phyloP scores from a whole-genome alignment of 2,888 invertebrate genomes.

The Callinectes sapidus region DNA sequence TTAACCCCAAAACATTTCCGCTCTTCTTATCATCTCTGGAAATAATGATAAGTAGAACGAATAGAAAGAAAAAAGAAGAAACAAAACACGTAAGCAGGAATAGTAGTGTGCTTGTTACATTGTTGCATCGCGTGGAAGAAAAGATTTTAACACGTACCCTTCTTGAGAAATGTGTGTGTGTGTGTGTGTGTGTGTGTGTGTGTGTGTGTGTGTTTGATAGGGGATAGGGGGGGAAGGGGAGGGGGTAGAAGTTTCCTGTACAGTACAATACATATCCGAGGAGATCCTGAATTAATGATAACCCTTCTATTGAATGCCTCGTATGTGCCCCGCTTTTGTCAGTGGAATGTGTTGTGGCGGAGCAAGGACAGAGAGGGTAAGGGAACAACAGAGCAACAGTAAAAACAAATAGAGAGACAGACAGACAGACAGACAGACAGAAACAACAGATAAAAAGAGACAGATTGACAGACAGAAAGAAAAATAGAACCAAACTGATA shows the following conservation, averaged over 20 bases:
- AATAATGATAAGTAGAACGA: neutral
- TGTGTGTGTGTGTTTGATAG: slow-evolving; percentile 6
- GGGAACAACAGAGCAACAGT: no score
- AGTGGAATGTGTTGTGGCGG: neutral
- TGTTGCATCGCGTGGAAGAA: neutral
- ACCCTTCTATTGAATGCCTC: neutral
- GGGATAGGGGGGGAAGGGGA: no score
- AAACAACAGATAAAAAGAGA: no score
- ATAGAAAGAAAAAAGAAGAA: neutral
- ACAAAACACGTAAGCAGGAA: neutral
- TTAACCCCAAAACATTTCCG: neutral
- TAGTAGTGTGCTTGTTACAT: neutral
- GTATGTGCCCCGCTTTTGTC: neutral
- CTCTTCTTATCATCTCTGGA: neutral
- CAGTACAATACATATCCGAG: neutral
- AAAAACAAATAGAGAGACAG: no score
- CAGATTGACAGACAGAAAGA: no score
- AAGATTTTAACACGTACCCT: neutral
- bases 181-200: neutral
- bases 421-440: no score
- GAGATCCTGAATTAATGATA: neutral
- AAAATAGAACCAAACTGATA: no score
- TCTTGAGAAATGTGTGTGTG: neutral
- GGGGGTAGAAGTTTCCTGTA: neutral
- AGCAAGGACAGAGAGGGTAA: no score